phyloP scores from a whole-genome alignment of 2,888 invertebrate genomes.

The Drosophila anceps region DNA sequence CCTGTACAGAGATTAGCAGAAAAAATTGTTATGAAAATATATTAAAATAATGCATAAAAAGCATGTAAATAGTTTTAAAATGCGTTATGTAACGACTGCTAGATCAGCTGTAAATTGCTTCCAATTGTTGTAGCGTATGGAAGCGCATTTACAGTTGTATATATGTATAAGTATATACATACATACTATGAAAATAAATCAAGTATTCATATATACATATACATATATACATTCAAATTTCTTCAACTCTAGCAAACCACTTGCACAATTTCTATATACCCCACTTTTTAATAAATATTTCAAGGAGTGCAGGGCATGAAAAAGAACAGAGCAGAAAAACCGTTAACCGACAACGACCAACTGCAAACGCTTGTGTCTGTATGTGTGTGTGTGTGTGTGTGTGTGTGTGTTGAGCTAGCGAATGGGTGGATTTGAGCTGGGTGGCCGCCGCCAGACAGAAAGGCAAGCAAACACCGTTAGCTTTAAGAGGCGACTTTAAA shows the following conservation, averaged over 20 bases:
- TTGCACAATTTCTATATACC: not conserved
- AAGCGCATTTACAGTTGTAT: not conserved
- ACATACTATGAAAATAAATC: not conserved
- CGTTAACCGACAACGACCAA: conserved; percentile 34
- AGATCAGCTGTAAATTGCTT: not conserved
- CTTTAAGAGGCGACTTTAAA: conserved; percentile 66
- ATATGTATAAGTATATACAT: not conserved
- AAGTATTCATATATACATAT: not conserved
- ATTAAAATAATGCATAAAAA: not conserved
- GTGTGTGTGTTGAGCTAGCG: not conserved
- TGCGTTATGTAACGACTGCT: not conserved
- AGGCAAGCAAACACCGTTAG: conserved; percentile 12
- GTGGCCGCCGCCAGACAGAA: conserved; percentile 18
- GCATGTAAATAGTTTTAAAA: not conserved
- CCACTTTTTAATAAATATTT: not conserved
- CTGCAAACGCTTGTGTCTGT: conserved; percentile 18
- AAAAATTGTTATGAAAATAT: not conserved
- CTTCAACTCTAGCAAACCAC: not conserved
- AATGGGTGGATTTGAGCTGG: conserved; percentile 10
- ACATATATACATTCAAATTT: not conserved
- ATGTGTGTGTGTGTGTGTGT: not conserved
- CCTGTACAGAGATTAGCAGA: not conserved
- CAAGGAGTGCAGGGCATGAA: conserved; percentile 27
- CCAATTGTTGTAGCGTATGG: not conserved
- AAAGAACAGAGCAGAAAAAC: conserved; percentile 34